Percentiles rank a stretch among this genome's conserved stretches.
Conservation (phyloP, 2,888 invertebrate genomes). For the Sympetrum striolatum region DNA sequence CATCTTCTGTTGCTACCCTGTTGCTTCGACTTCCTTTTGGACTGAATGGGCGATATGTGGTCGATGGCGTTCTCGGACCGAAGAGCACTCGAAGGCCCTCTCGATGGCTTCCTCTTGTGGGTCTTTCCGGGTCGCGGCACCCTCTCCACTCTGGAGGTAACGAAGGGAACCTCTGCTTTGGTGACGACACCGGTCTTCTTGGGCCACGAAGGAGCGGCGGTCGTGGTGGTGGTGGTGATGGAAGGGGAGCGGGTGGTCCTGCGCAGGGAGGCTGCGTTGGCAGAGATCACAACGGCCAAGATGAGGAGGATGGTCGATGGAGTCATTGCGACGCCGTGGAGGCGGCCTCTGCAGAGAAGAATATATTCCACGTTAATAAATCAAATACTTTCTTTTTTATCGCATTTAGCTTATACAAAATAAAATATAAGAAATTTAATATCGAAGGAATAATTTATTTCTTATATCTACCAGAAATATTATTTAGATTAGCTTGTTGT, state of each 20-base stretch:
- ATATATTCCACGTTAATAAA: not conserved
- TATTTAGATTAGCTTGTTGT: not conserved
- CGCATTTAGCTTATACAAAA: not conserved
- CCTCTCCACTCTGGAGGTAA: not conserved
- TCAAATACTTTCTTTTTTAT: not conserved
- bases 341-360: not conserved
- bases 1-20: not conserved
- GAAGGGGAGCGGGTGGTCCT: not conserved
- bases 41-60: not conserved
- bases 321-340: not conserved
- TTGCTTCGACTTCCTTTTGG: not conserved
- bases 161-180: not conserved
- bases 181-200: not conserved
- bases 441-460: too few relatives aligned
- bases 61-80: not conserved
- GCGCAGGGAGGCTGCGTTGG: not conserved
- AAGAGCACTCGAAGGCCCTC: not conserved
- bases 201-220: not conserved
- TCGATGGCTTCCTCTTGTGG: not conserved
- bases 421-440: not conserved
- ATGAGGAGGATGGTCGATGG: not conserved
- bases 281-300: not conserved
- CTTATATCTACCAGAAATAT: too few relatives aligned
- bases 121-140: constrained; percentile 5
- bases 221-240: not conserved